Evolutionary conservation across 2,797 vertebrate genomes (phyloP), one percentile per base, ranked within the genome.

Genomic region (Eulemur rubriventer): DNA sequence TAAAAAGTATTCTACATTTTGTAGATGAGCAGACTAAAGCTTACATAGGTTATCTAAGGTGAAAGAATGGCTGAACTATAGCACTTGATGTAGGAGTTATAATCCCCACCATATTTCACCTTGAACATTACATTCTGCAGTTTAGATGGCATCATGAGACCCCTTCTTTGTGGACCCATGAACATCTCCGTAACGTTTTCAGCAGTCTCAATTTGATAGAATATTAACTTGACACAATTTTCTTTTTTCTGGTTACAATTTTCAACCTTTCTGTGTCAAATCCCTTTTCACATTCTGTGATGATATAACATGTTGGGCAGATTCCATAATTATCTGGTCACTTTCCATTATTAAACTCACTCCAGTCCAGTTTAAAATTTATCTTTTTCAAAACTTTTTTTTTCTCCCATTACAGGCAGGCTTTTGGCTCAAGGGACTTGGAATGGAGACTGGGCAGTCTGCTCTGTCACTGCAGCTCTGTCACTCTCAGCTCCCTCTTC

Each of bases 291-390:
- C 48, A 28, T 75, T 89, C 79, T 61, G 86, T 88, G 73, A 73
- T 55, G 28, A 57, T 81, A 65, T 55, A 24, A 63, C 78, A 73
- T 75, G 48, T 92, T 92, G 88, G 24, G 67, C 4, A 92, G 46
- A 78, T 73, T 81, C 67, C 38, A 57, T 87, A 72, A 73, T 79
- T 84, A 87, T 73, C 65, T 70, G 26, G 43, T 90, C 89, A 57
- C 16, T 52, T 96, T 83, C 69, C n/a, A 41, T 96, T 69, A 95
- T 85, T 90, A 93, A 96, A 79, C 2, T 76, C 26, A 82, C 20
- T 43, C 43, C 24, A 57, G 7, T 55, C 26, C 28, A 20, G 24
- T 95, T 94, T 76, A 65, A 86, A 61, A 48, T 78, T 88, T 41
- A 28, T 79, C 61, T 28, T 72, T 48, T 75, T 20, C 73, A 52